Base-by-base conservation (phyloP, 2,888 invertebrate genomes). In the Ephialtes manifestator region DNA sequence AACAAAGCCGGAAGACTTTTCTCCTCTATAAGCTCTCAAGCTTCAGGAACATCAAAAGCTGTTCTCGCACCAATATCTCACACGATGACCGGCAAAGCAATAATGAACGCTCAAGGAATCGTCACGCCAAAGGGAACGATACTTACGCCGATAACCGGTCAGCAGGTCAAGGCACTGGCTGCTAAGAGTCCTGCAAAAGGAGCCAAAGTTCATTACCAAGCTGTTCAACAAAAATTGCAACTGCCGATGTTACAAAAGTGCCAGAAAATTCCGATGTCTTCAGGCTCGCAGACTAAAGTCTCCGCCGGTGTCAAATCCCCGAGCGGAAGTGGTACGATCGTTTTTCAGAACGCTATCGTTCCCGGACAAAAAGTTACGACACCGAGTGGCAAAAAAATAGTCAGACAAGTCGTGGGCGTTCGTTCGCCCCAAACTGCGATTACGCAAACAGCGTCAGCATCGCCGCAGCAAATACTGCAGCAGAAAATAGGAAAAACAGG, bases 71-170 rank as follows among this genome's bases (percentile, higher is more conserved):
- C 92, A 0, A 87, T 92, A 78, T 84, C 92, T 24, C 92, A 92
- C 86, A 71, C 87, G 11, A 67, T 91, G 10, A 53, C 89, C 68
- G 89, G 89, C 0, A 92, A 92, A 85, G 89, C 92, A 0, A 88
- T 93, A 78, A 84, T 92, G 72, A 87, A 86, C 51, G 78, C 90
- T 63, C 90, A 92, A 86, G 89, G 91, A 76, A 84, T 91, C 79
- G 89, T 90, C 0, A 88, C 91, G 4, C 87, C 89, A 0, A 92
- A 90, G 74, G 91, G 91, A 11, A 91, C 93, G 15, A 89, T 94
- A 35, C 82, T 94, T 4, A 94, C 94, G 7, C 94, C 94, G 2
- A 92, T 94, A 55, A 94, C 94, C 24, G 92, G 94, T 1, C 94
- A 94, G 35, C 94, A 94, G 87, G 92, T 94, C 10, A 93, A 93